Evolutionary conservation across 2,797 vertebrate genomes (phyloP), one percentile per base, ranked within the genome.

Genomic region (Serranus cabrilla): DNA sequence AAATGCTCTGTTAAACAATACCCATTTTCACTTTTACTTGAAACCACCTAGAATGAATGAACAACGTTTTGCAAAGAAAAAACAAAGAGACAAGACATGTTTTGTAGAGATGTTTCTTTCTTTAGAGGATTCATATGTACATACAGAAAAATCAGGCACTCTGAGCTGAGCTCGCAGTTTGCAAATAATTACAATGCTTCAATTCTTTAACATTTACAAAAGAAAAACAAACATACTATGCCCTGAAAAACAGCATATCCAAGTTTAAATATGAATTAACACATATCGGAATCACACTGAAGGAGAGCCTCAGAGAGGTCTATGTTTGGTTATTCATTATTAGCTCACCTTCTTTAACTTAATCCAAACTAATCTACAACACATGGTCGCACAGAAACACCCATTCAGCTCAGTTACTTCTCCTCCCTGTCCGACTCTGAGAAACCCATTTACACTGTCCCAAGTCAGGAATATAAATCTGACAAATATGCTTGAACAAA

Each of bases 101-200:
- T 78, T 90, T 79, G 85, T 85, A 71, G 85, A 81, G 71, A 89
- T 23, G 58, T 72, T 87, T 91, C 64, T 92, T 90, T 87, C 69
- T 87, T 91, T 91, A 86, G 81, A 88, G 81, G 79, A 89, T 89
- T 90, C 83, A 83, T 92, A 92, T 95, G 77, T 95, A 95, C 94
- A 95, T 88, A 93, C 91, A 94, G 91, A 92, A 92, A 90, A 90
- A 83, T 94, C 94, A 96, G 95, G 95, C 95, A 96, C 95, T 95
- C 94, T 89, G 92, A 94, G 93, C 92, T 76, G 80, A 90, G 87
- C 86, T 92, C 76, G 74, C 85, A 83, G 61, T 84, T 92, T 84
- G 86, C 90, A 94, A 91, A 93, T 91, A 90, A 93, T 90, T 82
- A 92, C 85, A 90, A 83, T 77, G 87, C 85, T 84, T 90, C 78